Evolutionary conservation across 2,113 vertebrate species (phyloP), one percentile per base, ranked within the genome.

Genomic region (Sula dactylatra): DNA sequence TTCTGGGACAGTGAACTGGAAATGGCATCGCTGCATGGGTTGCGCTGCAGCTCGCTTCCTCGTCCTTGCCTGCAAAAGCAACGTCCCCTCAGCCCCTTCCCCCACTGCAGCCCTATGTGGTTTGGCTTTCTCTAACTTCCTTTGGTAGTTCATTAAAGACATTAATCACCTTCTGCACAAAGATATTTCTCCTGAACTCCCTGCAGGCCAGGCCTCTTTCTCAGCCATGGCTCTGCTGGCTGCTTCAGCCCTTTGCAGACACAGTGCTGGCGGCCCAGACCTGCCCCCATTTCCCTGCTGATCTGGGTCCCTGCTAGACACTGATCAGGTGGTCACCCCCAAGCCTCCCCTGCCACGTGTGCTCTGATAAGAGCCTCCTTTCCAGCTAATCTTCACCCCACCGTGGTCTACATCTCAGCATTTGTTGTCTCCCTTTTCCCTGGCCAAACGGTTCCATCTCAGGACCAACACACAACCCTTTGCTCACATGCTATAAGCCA

Each of bases 1-100:
- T 96, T 92, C 88, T 93, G 86, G 91, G 82, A 87, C 91, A 86
- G 45, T 61, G 92, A 92, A 86, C 91, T 94, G 94, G 81, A 88
- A 93, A 18, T 1, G 2, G 91, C 78, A 9, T 27, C 4, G 2
- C 77, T 83, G 56, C 82, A 42, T 0, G 2, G 40, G 84, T 84
- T 91, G 92, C 5, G 19, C 58, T 0, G 0, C 56, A 52, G 7
- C 80, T 84, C 7, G 0, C 59, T 81, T 71, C 65, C 85, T 31
- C 1, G 20, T 56, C 84, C 45, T 65, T 22, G 25, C 36, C 82
- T 76, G 80, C 34, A 22, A 55, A 40, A 54, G 58, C 45, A 67
- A 29, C 2, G 0, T 54, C 73, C 47, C 52, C 49, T 74, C 38
- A 8, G 52, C 77, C 61, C 89, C 94, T 86, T 86, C 82, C 65